A percentile compares a stretch with the other conserved stretches of the same genome.
phyloP scores from a whole-genome alignment of 2,888 invertebrate genomes.

The Cephus rjabovi region DNA sequence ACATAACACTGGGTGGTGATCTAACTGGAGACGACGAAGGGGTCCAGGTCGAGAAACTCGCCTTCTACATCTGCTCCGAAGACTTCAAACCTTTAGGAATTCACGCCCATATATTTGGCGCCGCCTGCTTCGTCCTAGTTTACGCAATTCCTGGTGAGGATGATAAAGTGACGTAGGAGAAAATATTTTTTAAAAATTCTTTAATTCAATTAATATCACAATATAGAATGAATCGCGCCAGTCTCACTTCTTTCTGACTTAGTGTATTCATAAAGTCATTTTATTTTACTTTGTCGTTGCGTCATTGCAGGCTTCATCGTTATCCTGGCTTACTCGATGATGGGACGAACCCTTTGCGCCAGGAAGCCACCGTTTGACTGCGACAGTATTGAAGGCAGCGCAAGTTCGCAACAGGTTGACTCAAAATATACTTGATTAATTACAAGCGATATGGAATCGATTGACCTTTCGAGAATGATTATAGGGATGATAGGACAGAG shows the following conservation, averaged over 20 bases:
- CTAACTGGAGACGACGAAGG: slow-evolving; percentile 20
- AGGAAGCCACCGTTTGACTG: slow-evolving; percentile 77
- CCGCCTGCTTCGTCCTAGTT: slow-evolving; percentile 79
- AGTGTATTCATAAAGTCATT: slow-evolving; percentile 9
- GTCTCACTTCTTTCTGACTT: background rate
- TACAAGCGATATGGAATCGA: background rate
- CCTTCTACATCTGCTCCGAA: slow-evolving; percentile 74
- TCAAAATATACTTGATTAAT: background rate
- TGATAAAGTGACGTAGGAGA: background rate
- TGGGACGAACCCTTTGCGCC: slow-evolving; percentile 78
- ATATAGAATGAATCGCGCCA: background rate
- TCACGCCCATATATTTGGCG: slow-evolving; percentile 73
- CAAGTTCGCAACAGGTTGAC: slow-evolving; percentile 75
- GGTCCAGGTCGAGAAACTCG: slow-evolving; percentile 40
- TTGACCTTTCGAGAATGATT: background rate
- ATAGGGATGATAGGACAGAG: background rate
- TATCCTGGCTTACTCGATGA: slow-evolving; percentile 75
- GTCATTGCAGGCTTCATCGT: slow-evolving; percentile 73
- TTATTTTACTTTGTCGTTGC: slow-evolving; percentile 1
- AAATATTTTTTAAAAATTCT: background rate
- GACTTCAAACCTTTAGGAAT: slow-evolving; percentile 72
- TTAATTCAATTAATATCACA: background rate
- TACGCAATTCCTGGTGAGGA: slow-evolving; percentile 80
- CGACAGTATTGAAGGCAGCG: slow-evolving; percentile 71
- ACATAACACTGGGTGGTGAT: slow-evolving; percentile 39